Base-by-base conservation (phyloP, 2,797 vertebrate species). In the Chanos chanos region DNA sequence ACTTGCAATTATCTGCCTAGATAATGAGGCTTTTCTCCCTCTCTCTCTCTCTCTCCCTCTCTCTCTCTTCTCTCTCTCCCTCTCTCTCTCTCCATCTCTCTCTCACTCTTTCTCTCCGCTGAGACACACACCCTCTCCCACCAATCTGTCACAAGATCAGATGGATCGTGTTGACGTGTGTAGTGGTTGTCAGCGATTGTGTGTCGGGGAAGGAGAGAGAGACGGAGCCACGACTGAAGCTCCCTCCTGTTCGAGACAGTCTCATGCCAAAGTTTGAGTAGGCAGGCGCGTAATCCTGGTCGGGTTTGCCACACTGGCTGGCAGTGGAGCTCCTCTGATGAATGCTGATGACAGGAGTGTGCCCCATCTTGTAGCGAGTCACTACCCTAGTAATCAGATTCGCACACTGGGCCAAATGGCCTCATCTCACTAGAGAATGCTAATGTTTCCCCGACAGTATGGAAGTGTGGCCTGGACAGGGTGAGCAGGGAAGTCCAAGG, bases 341-440 rank as follows among this genome's bases (percentile, higher is more conserved):
- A 85, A 85, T 87, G 77, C 85, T 84, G 80, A 87, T 85, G 81
- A 80, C 83, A 82, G 79, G 78, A 78, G 80, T 77, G 77, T 71
- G 75, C 71, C 75, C 71, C 16, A 72, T 77, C 67, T 80, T 72
- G 76, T 71, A 81, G 81, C 72, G 74, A 77, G 55, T 59, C 54
- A 51, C 63, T 51, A 28, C 22, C 54, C 41, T 31, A 58, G 22
- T 80, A 81, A 85, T 83, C 75, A 82, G 73, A 86, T 78, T 85
- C 77, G 75, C 72, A 75, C 19, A 77, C 66, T 62, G 76, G 79
- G 79, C 81, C 81, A 86, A 86, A 84, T 82, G 79, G 83, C 80
- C 79, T 58, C 77, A 57, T 70, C 83, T 84, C 73, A 82, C 77
- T 80, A 68, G 72, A 74, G 80, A 85, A 86, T 87, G 78, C 80